Percentiles rank a stretch among this genome's conserved stretches.
phyloP scores from a whole-genome alignment of 2,113 vertebrate genomes.

The Rattus rattus region DNA sequence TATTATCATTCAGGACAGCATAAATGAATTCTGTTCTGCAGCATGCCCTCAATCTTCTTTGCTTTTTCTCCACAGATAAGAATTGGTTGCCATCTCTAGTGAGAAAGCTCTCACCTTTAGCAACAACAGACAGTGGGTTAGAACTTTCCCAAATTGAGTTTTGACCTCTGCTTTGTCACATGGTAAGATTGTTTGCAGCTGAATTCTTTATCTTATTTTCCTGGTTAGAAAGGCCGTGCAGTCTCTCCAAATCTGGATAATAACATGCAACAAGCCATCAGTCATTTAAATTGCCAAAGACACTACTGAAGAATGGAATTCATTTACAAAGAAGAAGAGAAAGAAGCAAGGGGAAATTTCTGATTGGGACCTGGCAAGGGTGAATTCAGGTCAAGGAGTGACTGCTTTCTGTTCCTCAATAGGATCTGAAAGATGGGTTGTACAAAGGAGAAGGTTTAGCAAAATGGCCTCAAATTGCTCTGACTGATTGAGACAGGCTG shows the following conservation, averaged over 20 bases:
- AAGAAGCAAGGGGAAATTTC: conserved; percentile 5
- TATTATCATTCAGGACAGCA: not conserved
- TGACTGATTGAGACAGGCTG: not conserved
- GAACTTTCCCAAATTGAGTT: conserved; percentile 56
- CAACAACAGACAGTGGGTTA: not conserved
- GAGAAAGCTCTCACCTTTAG: conserved; percentile 27
- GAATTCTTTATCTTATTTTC: conserved; percentile 48
- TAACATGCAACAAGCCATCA: conserved; percentile 25
- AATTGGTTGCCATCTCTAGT: conserved; percentile 9
- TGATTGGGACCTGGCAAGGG: not conserved
- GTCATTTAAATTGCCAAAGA: conserved; percentile 50
- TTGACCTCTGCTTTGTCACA: not conserved
- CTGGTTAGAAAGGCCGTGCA: not conserved
- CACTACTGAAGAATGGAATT: conserved; percentile 34
- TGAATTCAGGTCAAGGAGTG: not conserved
- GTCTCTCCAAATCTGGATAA: conserved; percentile 37
- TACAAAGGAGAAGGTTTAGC: not conserved
- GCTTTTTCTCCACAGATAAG: not conserved
- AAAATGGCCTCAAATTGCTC: not conserved
- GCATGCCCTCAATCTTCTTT: not conserved
- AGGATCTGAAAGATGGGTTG: not conserved
- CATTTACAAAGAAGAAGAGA: not conserved
- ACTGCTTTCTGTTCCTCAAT: not conserved
- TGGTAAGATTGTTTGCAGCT: not conserved
- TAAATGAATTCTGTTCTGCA: conserved; percentile 1